Conservation (phyloP, 2,113 vertebrate genomes). For the Pelvicachromis taeniatus region DNA sequence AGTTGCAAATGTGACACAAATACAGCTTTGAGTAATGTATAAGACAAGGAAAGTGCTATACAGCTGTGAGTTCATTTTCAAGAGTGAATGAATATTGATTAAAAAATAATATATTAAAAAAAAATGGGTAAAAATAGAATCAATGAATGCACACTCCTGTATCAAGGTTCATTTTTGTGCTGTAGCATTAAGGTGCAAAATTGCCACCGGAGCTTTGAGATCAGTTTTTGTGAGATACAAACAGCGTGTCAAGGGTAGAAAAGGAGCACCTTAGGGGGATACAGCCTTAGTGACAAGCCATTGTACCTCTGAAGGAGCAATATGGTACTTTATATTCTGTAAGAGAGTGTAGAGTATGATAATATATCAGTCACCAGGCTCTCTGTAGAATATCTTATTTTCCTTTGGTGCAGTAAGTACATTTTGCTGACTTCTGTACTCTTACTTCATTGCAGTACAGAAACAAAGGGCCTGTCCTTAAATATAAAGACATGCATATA, state of each 20-base stretch:
- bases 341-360: not conserved
- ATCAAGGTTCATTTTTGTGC: not conserved
- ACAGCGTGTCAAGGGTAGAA: not conserved
- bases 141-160: not conserved
- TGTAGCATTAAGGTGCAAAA: not conserved
- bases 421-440: not conserved
- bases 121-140: not conserved
- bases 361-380: not conserved
- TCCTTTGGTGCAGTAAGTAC: not conserved
- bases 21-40: not conserved
- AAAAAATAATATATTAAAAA: not conserved
- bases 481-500: not conserved
- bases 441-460: not conserved
- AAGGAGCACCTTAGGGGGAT: not conserved
- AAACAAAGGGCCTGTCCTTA: not conserved
- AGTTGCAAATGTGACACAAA: not conserved
- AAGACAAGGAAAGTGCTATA: not conserved
- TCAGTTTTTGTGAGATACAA: not conserved
- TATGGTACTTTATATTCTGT: not conserved
- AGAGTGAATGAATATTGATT: not conserved
- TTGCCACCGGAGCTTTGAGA: not conserved
- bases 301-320: not conserved
- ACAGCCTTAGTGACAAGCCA: not conserved
- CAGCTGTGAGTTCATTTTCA: fast-evolving
- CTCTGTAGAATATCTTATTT: not conserved